These are phyloP conservation scores for Phaonia tiefii DNA, from an alignment of 2,888 invertebrate species.

Conservation along the genomic window DNA sequence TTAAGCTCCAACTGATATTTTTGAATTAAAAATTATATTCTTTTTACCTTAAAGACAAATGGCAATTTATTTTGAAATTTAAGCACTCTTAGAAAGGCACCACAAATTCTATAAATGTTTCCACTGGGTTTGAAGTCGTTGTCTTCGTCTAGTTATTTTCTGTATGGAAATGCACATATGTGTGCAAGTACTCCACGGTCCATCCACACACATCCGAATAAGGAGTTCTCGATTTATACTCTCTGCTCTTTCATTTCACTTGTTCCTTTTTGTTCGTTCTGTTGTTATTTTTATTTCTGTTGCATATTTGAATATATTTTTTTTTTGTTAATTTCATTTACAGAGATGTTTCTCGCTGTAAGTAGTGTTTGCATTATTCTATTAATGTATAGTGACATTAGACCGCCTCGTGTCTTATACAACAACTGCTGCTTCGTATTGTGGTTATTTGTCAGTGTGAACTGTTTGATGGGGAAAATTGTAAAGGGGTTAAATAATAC, in stretches of 20 bases:
- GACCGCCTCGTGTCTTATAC: background rate
- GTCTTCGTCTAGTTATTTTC: background rate
- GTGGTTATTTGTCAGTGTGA: too few relatives aligned
- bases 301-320: conserved; percentile 23
- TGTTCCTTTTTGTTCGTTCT: background rate
- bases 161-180: background rate
- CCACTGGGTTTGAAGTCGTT: too few relatives aligned
- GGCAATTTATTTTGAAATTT: too few relatives aligned
- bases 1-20: too few relatives aligned
- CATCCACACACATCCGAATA: background rate
- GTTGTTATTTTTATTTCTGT: conserved; percentile 30
- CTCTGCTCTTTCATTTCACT: background rate
- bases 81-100: too few relatives aligned
- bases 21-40: background rate
- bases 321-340: background rate
- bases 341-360: background rate
- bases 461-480: too few relatives aligned
- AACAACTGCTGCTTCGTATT: too few relatives aligned
- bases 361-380: background rate
- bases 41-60: too few relatives aligned
- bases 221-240: background rate
- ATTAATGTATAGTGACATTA: background rate
- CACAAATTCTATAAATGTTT: too few relatives aligned
- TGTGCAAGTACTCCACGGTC: background rate
- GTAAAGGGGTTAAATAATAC: too few relatives aligned